Evolutionary conservation across 92 coral and sea anemone genomes (phyloP).

Genomic region (Chrysogorgia sp.): DNA sequence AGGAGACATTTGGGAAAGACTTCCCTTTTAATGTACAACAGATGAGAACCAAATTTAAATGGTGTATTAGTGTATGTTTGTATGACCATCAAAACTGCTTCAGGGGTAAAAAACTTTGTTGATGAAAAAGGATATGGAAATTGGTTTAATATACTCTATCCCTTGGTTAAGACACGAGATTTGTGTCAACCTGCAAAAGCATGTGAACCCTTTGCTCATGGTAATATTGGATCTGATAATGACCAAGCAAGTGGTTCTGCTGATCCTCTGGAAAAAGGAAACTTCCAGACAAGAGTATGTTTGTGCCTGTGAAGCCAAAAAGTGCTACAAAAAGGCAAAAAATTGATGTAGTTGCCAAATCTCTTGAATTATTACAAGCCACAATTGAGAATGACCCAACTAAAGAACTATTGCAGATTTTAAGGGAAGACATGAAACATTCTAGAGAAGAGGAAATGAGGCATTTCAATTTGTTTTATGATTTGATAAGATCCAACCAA

Average conservation of each 20-base stretch:
- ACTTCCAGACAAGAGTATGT: not conserved
- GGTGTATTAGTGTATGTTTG: slow-evolving; percentile 21
- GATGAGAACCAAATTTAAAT: too few relatives aligned
- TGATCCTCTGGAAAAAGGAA: not conserved
- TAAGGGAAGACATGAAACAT: not conserved
- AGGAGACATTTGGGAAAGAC: too few relatives aligned
- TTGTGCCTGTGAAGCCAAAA: not conserved
- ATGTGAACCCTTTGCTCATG: slow-evolving; percentile 34
- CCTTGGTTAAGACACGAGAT: slow-evolving; percentile 44
- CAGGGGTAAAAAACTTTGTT: slow-evolving; percentile 45
- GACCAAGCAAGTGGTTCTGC: not conserved
- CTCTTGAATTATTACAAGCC: not conserved
- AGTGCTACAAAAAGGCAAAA: not conserved
- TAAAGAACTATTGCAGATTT: not conserved
- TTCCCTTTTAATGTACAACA: too few relatives aligned
- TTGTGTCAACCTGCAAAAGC: slow-evolving; percentile 47
- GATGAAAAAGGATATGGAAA: too few relatives aligned
- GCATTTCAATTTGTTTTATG: not conserved
- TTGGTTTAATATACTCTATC: too few relatives aligned
- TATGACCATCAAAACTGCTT: slow-evolving; percentile 52
- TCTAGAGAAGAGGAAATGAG: not conserved
- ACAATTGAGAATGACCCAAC: not conserved
- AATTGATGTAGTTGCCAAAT: not conserved
- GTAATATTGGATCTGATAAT: not conserved
- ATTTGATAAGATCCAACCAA: not conserved